Conservation (phyloP, 2,797 vertebrate genomes). For the Neomorphus geoffroyi region DNA sequence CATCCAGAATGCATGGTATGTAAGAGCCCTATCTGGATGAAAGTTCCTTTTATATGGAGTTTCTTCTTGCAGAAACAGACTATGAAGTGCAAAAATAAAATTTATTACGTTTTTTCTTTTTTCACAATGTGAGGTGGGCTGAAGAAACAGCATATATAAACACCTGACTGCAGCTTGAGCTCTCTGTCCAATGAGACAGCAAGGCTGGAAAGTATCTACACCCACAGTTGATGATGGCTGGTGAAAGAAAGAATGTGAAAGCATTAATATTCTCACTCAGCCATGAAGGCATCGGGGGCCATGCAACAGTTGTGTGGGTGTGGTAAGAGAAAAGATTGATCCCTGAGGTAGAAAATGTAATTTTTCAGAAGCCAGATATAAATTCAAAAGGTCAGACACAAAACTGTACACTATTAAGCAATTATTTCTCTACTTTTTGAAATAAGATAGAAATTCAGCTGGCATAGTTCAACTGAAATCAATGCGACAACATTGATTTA, state of each 20-base stretch:
- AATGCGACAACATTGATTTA: constrained; percentile 12
- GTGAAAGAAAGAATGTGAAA: neutral
- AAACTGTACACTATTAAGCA: neutral
- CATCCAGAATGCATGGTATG: neutral
- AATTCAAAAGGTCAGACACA: constrained; percentile 40
- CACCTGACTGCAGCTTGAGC: neutral
- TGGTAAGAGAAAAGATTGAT: constrained; percentile 30
- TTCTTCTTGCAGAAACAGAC: neutral
- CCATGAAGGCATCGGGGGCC: neutral
- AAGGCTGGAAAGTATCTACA: neutral
- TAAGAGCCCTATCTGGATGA: neutral
- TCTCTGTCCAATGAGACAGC: neutral
- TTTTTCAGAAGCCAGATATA: constrained; percentile 5
- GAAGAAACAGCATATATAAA: neutral
- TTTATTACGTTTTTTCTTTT: neutral
- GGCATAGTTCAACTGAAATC: neutral
- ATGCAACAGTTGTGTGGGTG: neutral
- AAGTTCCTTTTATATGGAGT: neutral
- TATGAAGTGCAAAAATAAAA: neutral
- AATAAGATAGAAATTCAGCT: constrained; percentile 9
- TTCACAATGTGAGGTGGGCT: neutral
- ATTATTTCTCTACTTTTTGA: constrained; percentile 10
- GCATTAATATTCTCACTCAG: neutral
- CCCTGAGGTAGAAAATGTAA: constrained; percentile 29
- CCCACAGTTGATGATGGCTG: neutral